Conservation (phyloP, 2,888 invertebrate genomes). For the Theodoxus fluviatilis region DNA sequence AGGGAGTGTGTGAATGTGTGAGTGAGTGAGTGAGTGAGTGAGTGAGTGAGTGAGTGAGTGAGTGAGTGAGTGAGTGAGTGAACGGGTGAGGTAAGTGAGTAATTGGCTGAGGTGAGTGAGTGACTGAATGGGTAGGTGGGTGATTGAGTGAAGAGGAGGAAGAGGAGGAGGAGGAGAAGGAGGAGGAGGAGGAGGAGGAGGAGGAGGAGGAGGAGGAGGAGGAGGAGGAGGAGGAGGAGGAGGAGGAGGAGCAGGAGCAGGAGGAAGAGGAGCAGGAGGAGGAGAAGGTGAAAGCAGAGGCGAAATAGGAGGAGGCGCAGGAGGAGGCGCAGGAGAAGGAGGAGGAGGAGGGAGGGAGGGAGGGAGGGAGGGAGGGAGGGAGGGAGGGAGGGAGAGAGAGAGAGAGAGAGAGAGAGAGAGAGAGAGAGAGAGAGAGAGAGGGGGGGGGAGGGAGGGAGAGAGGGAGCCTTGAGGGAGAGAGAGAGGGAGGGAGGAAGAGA, state of each 20-base stretch:
- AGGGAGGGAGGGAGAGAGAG: neutral
- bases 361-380: neutral
- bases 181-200: neutral
- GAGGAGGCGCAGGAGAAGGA: neutral
- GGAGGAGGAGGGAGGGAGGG: neutral
- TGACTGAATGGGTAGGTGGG: no score
- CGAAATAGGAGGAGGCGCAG: neutral
- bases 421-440: neutral
- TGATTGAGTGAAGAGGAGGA: neutral
- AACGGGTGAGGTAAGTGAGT: no score
- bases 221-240: neutral
- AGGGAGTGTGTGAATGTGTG: no score
- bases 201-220: neutral
- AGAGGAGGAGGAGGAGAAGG: conserved; percentile 4
- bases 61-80: no score
- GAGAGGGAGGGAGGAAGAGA: neutral
- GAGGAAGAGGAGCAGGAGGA: neutral
- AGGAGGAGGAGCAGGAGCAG: conserved; percentile 5
- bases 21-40: no score
- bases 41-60: no score
- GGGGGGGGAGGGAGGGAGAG: neutral
- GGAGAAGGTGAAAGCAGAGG: neutral
- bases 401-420: neutral
- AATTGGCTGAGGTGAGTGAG: no score
- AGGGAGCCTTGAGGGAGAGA: neutral